phyloP scores from a whole-genome alignment of 2,113 vertebrate genomes.

The Haplochromis burtoni region DNA sequence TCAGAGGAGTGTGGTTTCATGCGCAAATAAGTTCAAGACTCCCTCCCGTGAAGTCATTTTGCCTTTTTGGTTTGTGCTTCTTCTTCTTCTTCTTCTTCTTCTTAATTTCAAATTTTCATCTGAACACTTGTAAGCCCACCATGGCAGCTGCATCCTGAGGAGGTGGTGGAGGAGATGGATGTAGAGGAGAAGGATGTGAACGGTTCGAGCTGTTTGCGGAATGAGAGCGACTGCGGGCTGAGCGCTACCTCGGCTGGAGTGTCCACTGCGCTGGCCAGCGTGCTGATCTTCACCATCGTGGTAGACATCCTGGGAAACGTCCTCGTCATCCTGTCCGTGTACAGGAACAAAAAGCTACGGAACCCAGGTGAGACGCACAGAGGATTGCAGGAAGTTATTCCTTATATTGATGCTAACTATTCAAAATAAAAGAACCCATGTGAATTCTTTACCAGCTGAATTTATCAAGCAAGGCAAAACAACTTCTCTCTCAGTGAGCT shows the following conservation, averaged over 20 bases:
- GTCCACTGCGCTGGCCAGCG: slow-evolving; percentile 70
- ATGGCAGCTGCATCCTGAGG: slow-evolving; percentile 32
- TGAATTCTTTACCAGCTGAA: background rate
- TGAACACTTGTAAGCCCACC: background rate
- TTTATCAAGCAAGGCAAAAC: background rate
- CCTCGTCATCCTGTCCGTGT: slow-evolving; percentile 77
- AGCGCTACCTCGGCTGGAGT: slow-evolving; percentile 49
- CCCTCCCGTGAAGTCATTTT: background rate
- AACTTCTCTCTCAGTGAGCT: background rate
- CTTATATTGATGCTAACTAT: background rate
- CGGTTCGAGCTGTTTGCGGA: slow-evolving; percentile 50
- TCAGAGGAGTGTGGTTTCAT: background rate
- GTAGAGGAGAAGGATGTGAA: slow-evolving; percentile 58
- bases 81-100: background rate
- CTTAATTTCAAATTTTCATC: background rate
- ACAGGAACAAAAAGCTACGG: slow-evolving; percentile 79
- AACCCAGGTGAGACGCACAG: slow-evolving; percentile 71
- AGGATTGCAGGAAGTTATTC: background rate
- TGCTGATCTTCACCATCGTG: slow-evolving; percentile 80
- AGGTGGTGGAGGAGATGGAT: slow-evolving; percentile 47
- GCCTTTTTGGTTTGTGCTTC: background rate
- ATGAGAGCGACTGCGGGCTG: slow-evolving; percentile 25
- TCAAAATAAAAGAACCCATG: background rate
- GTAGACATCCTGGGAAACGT: slow-evolving; percentile 78
- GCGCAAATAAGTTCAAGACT: slow-evolving; percentile 17